Percentiles rank a stretch among this genome's conserved stretches.
phyloP scores from a whole-genome alignment of 2,888 invertebrate genomes.

The Drosophila niveifrons region DNA sequence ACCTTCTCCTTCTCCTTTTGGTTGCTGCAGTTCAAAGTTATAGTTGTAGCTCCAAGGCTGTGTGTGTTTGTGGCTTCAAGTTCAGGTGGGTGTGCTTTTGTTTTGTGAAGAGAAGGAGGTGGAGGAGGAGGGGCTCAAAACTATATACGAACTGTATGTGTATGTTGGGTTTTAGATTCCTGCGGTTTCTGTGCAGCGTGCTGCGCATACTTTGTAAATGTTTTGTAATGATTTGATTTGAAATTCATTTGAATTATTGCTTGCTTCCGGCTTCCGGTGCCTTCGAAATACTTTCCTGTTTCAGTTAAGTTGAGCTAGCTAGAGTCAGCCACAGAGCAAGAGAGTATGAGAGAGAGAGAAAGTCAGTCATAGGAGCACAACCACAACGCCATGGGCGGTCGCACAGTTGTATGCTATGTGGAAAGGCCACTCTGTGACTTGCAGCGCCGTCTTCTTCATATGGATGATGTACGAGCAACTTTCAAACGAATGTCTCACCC shows the following conservation, averaged over 20 bases:
- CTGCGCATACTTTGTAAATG: constrained; percentile 80
- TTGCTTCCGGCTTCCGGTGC: constrained; percentile 84
- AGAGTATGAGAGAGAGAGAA: background rate
- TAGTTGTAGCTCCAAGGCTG: constrained; percentile 37
- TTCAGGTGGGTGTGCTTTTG: constrained; percentile 21
- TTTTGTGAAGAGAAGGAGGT: background rate
- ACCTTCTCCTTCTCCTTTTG: constrained; percentile 10
- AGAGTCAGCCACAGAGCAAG: constrained; percentile 26
- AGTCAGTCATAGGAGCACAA: constrained; percentile 1
- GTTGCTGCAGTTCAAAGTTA: constrained; percentile 52
- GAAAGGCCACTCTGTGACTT: constrained; percentile 59
- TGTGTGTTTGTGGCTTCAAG: constrained; percentile 28
- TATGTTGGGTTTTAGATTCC: constrained; percentile 34
- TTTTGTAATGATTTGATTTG: constrained; percentile 84
- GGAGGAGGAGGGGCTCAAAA: background rate
- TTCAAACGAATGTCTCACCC: constrained; percentile 26
- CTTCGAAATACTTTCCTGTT: constrained; percentile 82
- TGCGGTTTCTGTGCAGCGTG: constrained; percentile 76
- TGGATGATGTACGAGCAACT: constrained; percentile 68
- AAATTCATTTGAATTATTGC: constrained; percentile 85
- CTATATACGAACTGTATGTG: constrained; percentile 10
- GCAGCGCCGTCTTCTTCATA: constrained; percentile 21
- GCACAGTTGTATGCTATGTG: constrained; percentile 74
- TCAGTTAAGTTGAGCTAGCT: constrained; percentile 57
- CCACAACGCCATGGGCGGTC: constrained; percentile 64